Evolutionary conservation across 2,113 vertebrate genomes (phyloP).

Genomic region (Limanda limanda): DNA sequence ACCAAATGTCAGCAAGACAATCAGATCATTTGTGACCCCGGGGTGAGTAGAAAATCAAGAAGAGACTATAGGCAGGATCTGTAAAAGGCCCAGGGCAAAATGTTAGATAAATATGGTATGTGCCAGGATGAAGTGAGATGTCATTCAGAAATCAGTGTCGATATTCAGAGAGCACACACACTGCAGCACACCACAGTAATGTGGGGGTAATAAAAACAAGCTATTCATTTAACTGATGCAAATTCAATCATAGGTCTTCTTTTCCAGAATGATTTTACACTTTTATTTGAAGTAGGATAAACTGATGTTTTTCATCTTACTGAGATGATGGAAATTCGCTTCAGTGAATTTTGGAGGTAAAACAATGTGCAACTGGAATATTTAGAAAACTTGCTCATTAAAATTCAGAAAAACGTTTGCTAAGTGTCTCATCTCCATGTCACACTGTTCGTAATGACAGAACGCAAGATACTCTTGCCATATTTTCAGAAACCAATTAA

Average conservation of each 20-base stretch:
- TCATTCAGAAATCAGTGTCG: constrained; percentile 54
- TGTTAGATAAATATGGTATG: constrained; percentile 64
- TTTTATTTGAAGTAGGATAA: constrained; percentile 3
- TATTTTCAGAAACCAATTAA: constrained; percentile 60
- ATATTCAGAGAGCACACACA: constrained; percentile 32
- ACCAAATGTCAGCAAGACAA: constrained; percentile 74
- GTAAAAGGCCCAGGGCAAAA: constrained; percentile 60
- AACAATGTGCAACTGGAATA: constrained; percentile 2
- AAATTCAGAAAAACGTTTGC: constrained; percentile 31
- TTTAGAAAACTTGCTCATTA: constrained; percentile 43
- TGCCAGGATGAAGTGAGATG: constrained; percentile 41
- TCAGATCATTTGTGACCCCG: constrained; percentile 65
- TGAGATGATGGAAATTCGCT: neutral
- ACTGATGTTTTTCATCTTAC: constrained; percentile 1
- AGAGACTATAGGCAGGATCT: constrained; percentile 43
- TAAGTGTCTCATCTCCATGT: constrained; percentile 50
- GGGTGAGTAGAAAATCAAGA: constrained; percentile 53
- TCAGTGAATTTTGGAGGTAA: constrained; percentile 5
- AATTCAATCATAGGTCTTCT: constrained; percentile 10
- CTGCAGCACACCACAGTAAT: neutral
- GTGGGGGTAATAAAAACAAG: constrained; percentile 5
- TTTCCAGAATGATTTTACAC: constrained; percentile 10
- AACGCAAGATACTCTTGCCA: constrained; percentile 22
- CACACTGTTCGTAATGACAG: constrained; percentile 40
- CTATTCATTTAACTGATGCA: neutral